Evolutionary conservation across 2,113 vertebrate genomes (phyloP).

Genomic region (Proterorhinus semilunaris): DNA sequence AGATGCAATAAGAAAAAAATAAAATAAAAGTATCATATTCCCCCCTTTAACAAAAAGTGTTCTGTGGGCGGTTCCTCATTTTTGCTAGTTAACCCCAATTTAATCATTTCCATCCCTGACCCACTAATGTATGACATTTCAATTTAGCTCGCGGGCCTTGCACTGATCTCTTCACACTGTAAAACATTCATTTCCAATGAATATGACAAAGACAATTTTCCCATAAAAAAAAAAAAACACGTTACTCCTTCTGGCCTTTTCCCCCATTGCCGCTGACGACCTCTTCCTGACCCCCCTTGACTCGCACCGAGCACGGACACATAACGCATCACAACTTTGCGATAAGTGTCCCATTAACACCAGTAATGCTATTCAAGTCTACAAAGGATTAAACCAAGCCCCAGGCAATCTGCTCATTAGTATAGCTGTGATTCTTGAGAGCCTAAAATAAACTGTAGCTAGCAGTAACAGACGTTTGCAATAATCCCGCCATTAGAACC

Average conservation of each 20-base stretch:
- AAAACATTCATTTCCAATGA: slow-evolving; percentile 6
- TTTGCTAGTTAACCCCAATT: neutral
- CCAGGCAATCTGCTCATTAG: slow-evolving; percentile 63
- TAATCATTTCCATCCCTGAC: neutral
- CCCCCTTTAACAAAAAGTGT: neutral
- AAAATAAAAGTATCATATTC: neutral
- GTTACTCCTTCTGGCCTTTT: slow-evolving; percentile 14
- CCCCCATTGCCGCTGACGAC: slow-evolving; percentile 17
- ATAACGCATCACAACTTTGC: slow-evolving; percentile 50
- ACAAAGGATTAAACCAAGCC: slow-evolving; percentile 57
- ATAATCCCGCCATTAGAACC: slow-evolving; percentile 54
- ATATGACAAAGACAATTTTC: slow-evolving; percentile 12
- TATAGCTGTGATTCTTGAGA: slow-evolving; percentile 45
- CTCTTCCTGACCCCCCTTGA: slow-evolving; percentile 34
- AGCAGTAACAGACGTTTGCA: slow-evolving; percentile 59
- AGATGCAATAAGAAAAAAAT: too few species aligned
- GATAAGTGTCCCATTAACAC: slow-evolving; percentile 55
- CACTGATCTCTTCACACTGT: neutral
- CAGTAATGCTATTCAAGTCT: slow-evolving; percentile 45
- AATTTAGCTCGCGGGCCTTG: neutral
- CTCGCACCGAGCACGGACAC: slow-evolving; percentile 21
- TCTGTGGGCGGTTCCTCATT: neutral
- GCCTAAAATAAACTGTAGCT: slow-evolving; percentile 64
- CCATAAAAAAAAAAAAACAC: slow-evolving; percentile 11
- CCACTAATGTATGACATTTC: neutral